Evolutionary conservation across 2,888 invertebrate species (phyloP), one percentile per base, ranked within the genome.

Genomic region (Tiliacea citrago): DNA sequence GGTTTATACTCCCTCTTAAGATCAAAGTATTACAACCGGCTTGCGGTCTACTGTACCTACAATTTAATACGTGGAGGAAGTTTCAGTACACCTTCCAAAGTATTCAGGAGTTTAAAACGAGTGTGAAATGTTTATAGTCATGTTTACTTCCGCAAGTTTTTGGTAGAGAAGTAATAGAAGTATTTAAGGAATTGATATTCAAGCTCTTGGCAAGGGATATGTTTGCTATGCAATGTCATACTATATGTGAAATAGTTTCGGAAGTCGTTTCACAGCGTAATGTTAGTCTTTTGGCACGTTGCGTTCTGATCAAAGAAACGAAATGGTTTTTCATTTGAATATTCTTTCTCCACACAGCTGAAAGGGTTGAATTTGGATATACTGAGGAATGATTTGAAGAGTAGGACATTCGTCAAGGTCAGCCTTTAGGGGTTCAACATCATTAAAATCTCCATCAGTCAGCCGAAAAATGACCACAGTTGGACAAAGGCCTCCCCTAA

Each of bases 91-190:
- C 5, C 39, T 39, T 39, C 39, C 39, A 39, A 4, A 55, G 55
- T 73, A 68, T 60, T 68, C 24, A 66, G n/a, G 13, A 47, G 49
- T 51, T 51, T 8, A 18, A 18, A 60, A 35, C 35, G 35, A 16
- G 63, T 21, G 16, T 29, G 63, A 68, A 71, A 68, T 76, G 55
- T 71, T 82, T 68, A 82, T 61, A 51, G 35, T 12, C 16, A 13
- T 68, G 70, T 80, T 82, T 71, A 68, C 60, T 68, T 70, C 42
- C n/a, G 16, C 45, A 51, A 62, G 67, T 73, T 80, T 72, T 39
- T n/a, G 45, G 60, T 61, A 12, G 21, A 60, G 0, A 35, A 53
- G 51, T 75, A 53, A 12, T 18, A 60, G 0, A 35, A 53, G 51
- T 75, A 53, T 57, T 57, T 49, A 18, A n/a, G 35, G 24, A 67